Evolutionary conservation across 2,888 invertebrate genomes (phyloP).

Genomic region (Dryocosmus kuriphilus): DNA sequence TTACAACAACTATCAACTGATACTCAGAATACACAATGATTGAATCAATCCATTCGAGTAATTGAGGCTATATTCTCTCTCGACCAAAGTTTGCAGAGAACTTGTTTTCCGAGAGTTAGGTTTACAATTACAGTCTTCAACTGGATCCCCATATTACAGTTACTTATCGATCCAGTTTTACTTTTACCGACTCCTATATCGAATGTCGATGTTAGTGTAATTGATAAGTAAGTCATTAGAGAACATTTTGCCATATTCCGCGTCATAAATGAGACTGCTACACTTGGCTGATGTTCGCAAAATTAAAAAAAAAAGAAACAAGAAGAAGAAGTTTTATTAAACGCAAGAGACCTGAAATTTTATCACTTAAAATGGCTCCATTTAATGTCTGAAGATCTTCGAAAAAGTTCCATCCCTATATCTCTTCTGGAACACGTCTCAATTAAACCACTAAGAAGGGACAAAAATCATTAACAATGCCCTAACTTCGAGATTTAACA

Average conservation of each 20-base stretch:
- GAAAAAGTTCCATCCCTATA: too few relatives aligned
- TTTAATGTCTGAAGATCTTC: too few relatives aligned
- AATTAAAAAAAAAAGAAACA: too few relatives aligned
- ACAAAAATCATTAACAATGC: too few relatives aligned
- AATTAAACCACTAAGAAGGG: too few relatives aligned
- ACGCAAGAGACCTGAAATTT: too few relatives aligned
- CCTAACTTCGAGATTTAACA: too few relatives aligned
- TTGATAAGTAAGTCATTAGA: conserved; percentile 27
- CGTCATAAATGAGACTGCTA: conserved; percentile 11
- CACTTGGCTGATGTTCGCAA: too few relatives aligned
- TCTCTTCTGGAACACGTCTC: too few relatives aligned
- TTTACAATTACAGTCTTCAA: conserved; percentile 28
- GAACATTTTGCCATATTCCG: background rate
- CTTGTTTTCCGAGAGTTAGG: conserved; percentile 14
- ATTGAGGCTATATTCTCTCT: conserved; percentile 20
- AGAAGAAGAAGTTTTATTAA: too few relatives aligned
- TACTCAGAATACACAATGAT: background rate
- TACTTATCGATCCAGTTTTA: conserved; percentile 24
- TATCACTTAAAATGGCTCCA: too few relatives aligned
- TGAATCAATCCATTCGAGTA: conserved; percentile 27
- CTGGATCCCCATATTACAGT: background rate
- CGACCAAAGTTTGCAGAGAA: conserved; percentile 19
- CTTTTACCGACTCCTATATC: background rate
- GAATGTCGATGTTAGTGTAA: conserved; percentile 27
- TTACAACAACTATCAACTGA: too few relatives aligned